Evolutionary conservation across 2,113 vertebrate species (phyloP).

Genomic region (Lutjanus erythropterus): DNA sequence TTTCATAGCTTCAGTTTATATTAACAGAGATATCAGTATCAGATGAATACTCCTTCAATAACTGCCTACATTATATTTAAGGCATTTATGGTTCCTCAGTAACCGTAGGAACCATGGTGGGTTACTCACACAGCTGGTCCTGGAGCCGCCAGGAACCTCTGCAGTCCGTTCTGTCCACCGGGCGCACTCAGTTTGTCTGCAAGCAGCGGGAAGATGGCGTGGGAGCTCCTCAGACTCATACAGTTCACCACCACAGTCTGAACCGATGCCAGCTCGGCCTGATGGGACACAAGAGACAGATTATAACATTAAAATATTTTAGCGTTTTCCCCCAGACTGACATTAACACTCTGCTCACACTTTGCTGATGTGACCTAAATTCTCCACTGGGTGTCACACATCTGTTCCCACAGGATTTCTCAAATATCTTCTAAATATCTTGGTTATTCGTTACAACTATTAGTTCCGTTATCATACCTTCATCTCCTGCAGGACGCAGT

Average conservation of each 20-base stretch:
- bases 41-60: no score
- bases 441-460: neutral
- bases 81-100: no score
- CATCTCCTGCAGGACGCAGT: constrained; percentile 89
- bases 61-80: no score
- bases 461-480: constrained; percentile 79
- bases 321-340: no score
- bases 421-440: no score
- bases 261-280: constrained; percentile 85
- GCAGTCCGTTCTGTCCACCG: constrained; percentile 77
- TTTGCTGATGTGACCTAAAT: neutral
- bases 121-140: constrained; percentile 92
- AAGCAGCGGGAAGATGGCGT: constrained; percentile 89
- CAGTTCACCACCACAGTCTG: constrained; percentile 91
- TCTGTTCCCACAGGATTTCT: neutral
- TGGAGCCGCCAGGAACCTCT: constrained; percentile 84
- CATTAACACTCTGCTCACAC: no score
- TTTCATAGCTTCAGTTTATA: neutral
- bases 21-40: no score
- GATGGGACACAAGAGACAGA: neutral
- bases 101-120: no score
- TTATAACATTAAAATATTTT: no score
- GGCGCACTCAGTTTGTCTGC: constrained; percentile 85
- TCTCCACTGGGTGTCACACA: neutral
- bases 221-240: constrained; percentile 91